Percentiles rank a stretch among this genome's conserved stretches.
phyloP scores from a whole-genome alignment of 2,888 invertebrate genomes.

The Eristalinus sepulchralis region DNA sequence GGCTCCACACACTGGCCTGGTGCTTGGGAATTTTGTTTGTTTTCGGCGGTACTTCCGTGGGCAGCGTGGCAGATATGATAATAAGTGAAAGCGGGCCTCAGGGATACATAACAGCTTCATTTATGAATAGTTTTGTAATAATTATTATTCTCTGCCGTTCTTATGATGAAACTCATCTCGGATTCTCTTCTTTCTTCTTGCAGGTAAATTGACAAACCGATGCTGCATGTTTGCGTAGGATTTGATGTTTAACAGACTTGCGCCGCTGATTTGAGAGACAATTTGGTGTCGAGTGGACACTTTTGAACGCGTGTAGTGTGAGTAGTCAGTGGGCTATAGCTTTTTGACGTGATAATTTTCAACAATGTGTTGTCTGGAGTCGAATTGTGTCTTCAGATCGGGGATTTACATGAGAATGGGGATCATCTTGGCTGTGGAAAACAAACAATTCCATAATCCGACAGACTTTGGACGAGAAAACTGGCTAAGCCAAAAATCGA shows the following conservation, averaged over 20 bases:
- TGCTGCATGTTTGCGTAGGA: not conserved
- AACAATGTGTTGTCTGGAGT: not conserved
- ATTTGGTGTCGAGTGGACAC: not conserved
- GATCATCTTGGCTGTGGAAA: not conserved
- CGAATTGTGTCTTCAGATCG: too few relatives aligned
- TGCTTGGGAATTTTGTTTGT: not conserved
- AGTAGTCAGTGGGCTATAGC: not conserved
- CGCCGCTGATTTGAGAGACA: not conserved
- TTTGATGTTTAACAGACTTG: not conserved
- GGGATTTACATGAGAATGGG: not conserved
- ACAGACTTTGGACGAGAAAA: too few relatives aligned
- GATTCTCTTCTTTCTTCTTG: conserved; percentile 22
- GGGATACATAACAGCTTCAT: not conserved
- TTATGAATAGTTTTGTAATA: not conserved
- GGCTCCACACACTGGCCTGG: not conserved
- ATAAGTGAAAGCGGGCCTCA: conserved; percentile 24
- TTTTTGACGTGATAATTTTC: not conserved
- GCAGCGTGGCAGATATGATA: not conserved
- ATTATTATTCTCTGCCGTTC: not conserved
- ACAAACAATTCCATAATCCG: too few relatives aligned
- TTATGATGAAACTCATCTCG: not conserved
- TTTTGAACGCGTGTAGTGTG: not conserved
- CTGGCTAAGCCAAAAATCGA: too few relatives aligned
- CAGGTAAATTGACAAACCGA: conserved; percentile 38
- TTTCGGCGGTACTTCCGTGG: not conserved